Conservation (phyloP, 2,113 vertebrate species). For the Nansenia antarctica region DNA sequence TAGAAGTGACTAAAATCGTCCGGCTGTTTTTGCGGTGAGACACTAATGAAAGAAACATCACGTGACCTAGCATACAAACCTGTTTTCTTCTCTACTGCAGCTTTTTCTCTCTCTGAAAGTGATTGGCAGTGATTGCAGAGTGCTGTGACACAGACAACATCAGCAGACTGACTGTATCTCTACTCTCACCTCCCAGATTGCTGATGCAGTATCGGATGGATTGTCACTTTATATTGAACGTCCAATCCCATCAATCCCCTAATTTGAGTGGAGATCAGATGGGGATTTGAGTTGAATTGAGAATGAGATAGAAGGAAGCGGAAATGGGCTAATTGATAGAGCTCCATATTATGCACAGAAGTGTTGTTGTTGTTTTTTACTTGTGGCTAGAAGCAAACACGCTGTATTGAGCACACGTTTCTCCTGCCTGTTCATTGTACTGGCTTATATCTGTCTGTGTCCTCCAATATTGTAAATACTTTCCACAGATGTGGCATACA, state of each 20-base stretch:
- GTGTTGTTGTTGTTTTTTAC: no score
- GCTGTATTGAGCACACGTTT: slow-evolving; percentile 38
- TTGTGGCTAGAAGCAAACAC: slow-evolving; percentile 46
- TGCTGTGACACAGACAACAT: slow-evolving; percentile 52
- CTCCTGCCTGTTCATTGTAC: slow-evolving; percentile 1
- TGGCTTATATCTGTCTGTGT: slow-evolving; percentile 4
- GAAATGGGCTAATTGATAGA: no score
- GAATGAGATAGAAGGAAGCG: no score
- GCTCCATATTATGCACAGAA: no score
- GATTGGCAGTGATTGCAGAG: slow-evolving; percentile 54
- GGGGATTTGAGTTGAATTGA: no score
- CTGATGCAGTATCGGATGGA: slow-evolving; percentile 25
- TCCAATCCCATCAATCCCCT: slow-evolving; percentile 44
- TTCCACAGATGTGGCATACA: background rate
- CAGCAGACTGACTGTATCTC: slow-evolving; percentile 40
- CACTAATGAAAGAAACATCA: background rate
- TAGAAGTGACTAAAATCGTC: no score
- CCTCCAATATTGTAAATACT: background rate
- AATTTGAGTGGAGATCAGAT: slow-evolving; percentile 27
- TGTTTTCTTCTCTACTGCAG: slow-evolving; percentile 10
- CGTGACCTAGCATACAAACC: background rate
- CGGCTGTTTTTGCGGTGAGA: background rate
- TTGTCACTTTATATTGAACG: slow-evolving; percentile 44
- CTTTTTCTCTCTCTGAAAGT: slow-evolving; percentile 24
- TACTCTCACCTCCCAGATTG: slow-evolving; percentile 48